phyloP scores from a whole-genome alignment of 2,888 invertebrate species.

The Tetrapedia diversipes region DNA sequence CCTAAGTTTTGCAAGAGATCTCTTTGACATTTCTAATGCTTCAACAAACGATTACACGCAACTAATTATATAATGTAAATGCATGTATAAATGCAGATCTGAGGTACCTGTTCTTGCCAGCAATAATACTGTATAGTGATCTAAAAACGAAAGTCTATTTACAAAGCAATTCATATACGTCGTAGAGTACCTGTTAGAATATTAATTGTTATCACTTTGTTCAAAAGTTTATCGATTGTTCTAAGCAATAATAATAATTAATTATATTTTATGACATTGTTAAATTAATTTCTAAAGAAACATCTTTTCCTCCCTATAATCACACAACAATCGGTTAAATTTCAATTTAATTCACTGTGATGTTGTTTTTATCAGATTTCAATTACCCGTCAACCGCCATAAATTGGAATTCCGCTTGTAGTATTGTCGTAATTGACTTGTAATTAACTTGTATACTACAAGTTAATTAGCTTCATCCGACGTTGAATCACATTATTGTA shows the following conservation, averaged over 20 bases:
- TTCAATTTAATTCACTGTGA: neutral
- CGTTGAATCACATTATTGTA: neutral
- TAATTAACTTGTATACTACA: slow-evolving; percentile 6
- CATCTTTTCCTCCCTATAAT: neutral
- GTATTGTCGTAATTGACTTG: no score
- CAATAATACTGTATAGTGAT: neutral
- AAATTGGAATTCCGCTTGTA: neutral
- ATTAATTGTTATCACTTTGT: slow-evolving; percentile 15
- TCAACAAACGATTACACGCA: neutral
- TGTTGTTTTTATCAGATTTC: neutral
- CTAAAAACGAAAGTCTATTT: neutral
- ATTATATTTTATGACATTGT: slow-evolving; percentile 21
- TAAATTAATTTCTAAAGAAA: neutral
- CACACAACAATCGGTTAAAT: neutral
- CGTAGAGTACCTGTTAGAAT: slow-evolving; percentile 16
- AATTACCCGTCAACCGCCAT: neutral
- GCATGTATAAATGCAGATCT: neutral
- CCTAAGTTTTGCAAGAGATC: neutral
- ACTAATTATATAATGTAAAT: neutral
- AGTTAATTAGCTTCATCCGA: slow-evolving; percentile 27
- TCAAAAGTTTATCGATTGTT: slow-evolving; percentile 19
- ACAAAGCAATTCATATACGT: neutral
- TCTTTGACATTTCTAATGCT: neutral
- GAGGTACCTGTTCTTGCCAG: slow-evolving; percentile 21
- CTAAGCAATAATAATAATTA: slow-evolving; percentile 26